These are phyloP conservation scores for Palaemon carinicauda DNA, from an alignment of 1,140 invertebrate genomes.

Conservation along the genomic window DNA sequence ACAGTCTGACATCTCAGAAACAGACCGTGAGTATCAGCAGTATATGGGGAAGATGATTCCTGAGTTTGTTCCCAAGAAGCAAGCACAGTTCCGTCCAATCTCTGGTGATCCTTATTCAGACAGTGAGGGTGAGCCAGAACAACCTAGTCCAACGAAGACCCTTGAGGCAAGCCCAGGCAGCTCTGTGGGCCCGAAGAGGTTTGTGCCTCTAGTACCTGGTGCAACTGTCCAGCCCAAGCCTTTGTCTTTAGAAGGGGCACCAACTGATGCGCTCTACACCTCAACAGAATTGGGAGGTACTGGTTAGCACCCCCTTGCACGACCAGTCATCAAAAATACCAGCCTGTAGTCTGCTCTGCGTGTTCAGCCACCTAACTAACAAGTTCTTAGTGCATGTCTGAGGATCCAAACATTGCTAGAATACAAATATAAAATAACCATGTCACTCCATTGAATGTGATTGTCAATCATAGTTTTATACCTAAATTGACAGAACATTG, in stretches of 20 bases:
- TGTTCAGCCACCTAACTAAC: no score
- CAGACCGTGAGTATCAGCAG: slow-evolving; percentile 49
- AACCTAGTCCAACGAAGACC: slow-evolving; percentile 44
- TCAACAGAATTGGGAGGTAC: slow-evolving; percentile 46
- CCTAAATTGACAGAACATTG: no score
- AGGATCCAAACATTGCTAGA: no score
- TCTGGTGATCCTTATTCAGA: slow-evolving; percentile 75
- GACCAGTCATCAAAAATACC: background rate
- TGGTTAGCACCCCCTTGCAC: slow-evolving; percentile 21
- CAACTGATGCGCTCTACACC: slow-evolving; percentile 28
- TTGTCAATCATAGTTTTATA: no score
- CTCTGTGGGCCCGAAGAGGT: slow-evolving; percentile 33
- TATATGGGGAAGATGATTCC: slow-evolving; percentile 56
- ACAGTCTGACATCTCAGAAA: slow-evolving; percentile 41
- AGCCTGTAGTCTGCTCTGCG: background rate
- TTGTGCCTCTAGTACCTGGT: slow-evolving; percentile 42
- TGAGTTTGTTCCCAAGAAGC: slow-evolving; percentile 64
- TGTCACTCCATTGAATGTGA: no score
- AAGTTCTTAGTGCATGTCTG: no score
- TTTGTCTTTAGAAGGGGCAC: slow-evolving; percentile 14
- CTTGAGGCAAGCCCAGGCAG: slow-evolving; percentile 20
- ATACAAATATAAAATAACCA: no score
- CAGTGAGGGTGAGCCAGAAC: slow-evolving; percentile 66
- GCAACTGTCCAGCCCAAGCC: slow-evolving; percentile 38
- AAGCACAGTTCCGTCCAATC: slow-evolving; percentile 67